phyloP scores from a whole-genome alignment of 2,113 vertebrate species.

The Abramis brama region DNA sequence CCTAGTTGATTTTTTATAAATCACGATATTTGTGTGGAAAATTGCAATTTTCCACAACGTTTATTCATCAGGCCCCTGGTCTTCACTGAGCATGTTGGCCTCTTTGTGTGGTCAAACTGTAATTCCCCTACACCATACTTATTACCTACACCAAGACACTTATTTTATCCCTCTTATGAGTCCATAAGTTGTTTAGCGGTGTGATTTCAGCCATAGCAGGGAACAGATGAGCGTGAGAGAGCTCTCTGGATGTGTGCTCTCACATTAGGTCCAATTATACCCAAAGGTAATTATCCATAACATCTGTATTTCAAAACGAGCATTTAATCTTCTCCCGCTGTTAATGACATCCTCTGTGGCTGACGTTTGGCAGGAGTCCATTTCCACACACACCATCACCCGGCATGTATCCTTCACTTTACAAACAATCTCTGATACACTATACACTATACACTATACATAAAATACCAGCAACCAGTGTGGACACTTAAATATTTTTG shows the following conservation, averaged over 20 bases:
- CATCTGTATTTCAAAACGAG: slow-evolving; percentile 40
- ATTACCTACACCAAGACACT: too few species aligned
- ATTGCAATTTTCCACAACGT: too few species aligned
- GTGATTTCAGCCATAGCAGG: slow-evolving; percentile 1
- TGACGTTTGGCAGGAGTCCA: slow-evolving; percentile 35
- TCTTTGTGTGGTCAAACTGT: too few species aligned
- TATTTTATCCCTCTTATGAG: too few species aligned
- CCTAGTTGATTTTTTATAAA: too few species aligned
- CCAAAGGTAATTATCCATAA: slow-evolving; percentile 44
- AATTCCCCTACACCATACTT: neutral
- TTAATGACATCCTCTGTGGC: slow-evolving; percentile 34
- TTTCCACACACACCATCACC: neutral
- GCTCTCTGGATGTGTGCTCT: slow-evolving; percentile 10
- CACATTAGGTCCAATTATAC: slow-evolving; percentile 24
- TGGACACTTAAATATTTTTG: too few species aligned
- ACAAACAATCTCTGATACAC: neutral
- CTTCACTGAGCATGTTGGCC: too few species aligned
- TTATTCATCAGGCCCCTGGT: too few species aligned
- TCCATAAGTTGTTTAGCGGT: neutral
- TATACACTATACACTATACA: neutral
- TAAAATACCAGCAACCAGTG: too few species aligned
- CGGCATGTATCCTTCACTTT: neutral
- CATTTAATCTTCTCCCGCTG: slow-evolving; percentile 36
- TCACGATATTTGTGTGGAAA: too few species aligned
- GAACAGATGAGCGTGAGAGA: neutral